Evolutionary conservation across 2,797 vertebrate species (phyloP).

Genomic region (Myotis planiceps): DNA sequence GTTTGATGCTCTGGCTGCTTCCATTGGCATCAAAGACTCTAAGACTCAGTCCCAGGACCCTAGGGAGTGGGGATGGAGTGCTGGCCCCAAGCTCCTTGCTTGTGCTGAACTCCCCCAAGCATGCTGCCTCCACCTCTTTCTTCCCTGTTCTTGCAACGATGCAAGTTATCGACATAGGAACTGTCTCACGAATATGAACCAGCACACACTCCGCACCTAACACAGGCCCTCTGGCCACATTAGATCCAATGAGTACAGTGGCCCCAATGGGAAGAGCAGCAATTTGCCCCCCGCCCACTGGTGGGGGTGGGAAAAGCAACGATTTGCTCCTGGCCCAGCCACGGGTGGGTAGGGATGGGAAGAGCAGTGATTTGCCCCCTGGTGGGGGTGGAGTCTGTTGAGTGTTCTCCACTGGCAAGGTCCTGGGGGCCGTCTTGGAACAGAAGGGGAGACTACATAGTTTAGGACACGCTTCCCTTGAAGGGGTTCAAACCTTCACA

Average conservation of each 20-base stretch:
- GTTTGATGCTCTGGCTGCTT: neutral
- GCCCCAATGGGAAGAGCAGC: neutral
- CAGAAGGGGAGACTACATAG: too few relatives aligned
- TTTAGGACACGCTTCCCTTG: neutral
- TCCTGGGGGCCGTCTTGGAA: neutral
- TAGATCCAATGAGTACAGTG: fast-evolving
- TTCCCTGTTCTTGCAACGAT: neutral
- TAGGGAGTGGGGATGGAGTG: neutral
- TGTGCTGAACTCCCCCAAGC: neutral
- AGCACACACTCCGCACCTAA: neutral
- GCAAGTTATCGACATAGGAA: neutral
- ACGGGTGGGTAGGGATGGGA: neutral
- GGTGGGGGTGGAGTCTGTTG: fast-evolving
- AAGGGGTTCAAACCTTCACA: neutral
- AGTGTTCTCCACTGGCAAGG: neutral
- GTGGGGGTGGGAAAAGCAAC: too few relatives aligned
- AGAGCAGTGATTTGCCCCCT: neutral
- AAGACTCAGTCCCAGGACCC: neutral
- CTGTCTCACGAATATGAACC: neutral
- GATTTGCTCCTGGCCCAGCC: too few relatives aligned
- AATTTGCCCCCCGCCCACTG: neutral
- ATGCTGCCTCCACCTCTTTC: neutral
- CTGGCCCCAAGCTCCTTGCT: neutral
- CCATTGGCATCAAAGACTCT: neutral
- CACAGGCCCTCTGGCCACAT: too few relatives aligned